Conservation (phyloP, 1,140 invertebrate species). For the Pseudomyrmex sp. region DNA sequence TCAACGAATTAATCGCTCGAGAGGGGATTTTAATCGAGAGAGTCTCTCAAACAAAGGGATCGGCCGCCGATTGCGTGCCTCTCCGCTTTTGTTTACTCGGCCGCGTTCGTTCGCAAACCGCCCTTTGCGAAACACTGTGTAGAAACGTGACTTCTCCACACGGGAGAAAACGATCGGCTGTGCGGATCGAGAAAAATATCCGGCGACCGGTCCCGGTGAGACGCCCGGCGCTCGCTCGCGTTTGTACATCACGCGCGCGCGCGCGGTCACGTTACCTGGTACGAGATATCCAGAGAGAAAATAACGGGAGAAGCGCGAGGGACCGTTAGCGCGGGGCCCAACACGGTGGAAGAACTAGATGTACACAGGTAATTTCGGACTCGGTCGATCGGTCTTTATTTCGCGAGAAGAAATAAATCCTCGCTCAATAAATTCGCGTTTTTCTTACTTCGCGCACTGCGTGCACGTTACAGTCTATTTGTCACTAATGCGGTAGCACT, state of each 20-base stretch:
- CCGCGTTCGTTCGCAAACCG: background rate
- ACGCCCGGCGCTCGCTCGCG: conserved; percentile 42
- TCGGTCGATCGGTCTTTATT: conserved; percentile 21
- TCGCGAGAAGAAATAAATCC: background rate
- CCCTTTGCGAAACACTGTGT: conserved; percentile 19
- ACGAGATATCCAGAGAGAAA: conserved; percentile 33
- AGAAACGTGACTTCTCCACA: conserved; percentile 17
- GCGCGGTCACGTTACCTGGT: conserved; percentile 43
- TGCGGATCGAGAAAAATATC: conserved; percentile 57
- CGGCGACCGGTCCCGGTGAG: conserved; percentile 70
- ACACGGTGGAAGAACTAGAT: conserved; percentile 11
- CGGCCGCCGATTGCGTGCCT: background rate
- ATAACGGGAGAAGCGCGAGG: conserved; percentile 15
- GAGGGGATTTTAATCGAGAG: background rate
- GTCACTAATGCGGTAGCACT: too few relatives aligned
- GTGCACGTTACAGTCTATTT: too few relatives aligned
- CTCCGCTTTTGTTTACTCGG: background rate
- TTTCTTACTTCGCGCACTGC: background rate
- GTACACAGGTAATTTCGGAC: conserved; percentile 25
- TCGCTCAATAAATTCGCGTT: conserved; percentile 7
- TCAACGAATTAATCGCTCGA: background rate
- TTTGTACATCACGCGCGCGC: conserved; percentile 21
- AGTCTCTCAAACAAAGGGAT: background rate
- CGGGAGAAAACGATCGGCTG: conserved; percentile 7
- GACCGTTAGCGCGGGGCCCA: conserved; percentile 11